phyloP scores from a whole-genome alignment of 2,113 vertebrate genomes.

The Sminthopsis crassicaudata region DNA sequence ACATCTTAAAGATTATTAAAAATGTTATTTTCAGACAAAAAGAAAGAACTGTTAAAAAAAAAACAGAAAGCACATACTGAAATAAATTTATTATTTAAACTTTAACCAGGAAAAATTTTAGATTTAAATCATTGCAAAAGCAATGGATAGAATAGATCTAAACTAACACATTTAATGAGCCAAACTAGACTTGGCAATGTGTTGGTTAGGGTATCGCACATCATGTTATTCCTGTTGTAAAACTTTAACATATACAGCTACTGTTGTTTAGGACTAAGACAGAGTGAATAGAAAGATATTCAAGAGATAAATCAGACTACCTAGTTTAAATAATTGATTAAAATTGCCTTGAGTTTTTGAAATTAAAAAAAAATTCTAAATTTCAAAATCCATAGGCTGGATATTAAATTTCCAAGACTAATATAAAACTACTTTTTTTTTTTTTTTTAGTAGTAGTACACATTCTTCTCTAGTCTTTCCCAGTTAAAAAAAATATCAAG shows the following conservation, averaged over 20 bases:
- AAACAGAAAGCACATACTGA: conserved; percentile 67
- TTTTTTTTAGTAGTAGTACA: neutral
- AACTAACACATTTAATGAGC: conserved; percentile 56
- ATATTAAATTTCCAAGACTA: conserved; percentile 48
- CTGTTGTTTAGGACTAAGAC: neutral
- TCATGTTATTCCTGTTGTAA: neutral
- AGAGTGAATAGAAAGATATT: neutral
- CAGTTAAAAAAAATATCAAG: conserved; percentile 42
- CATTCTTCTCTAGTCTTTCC: conserved; percentile 58
- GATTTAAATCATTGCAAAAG: conserved; percentile 65
- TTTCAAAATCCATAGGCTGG: conserved; percentile 36
- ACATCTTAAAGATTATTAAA: conserved; percentile 71
- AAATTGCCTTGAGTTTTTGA: neutral
- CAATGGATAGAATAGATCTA: conserved; percentile 50
- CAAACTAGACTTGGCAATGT: conserved; percentile 36
- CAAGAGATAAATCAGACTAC: conserved; percentile 11
- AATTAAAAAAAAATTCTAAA: conserved; percentile 33
- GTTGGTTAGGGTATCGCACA: neutral
- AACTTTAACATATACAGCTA: conserved; percentile 9
- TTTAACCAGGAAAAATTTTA: conserved; percentile 68
- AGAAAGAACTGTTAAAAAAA: conserved; percentile 77
- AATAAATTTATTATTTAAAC: conserved; percentile 78
- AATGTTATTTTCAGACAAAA: conserved; percentile 78
- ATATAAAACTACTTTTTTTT: neutral
- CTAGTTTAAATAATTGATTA: conserved; percentile 54